Evolutionary conservation across 1,140 invertebrate species (phyloP), one percentile per base, ranked within the genome.

Genomic region (Dolichoris vasculosae): DNA sequence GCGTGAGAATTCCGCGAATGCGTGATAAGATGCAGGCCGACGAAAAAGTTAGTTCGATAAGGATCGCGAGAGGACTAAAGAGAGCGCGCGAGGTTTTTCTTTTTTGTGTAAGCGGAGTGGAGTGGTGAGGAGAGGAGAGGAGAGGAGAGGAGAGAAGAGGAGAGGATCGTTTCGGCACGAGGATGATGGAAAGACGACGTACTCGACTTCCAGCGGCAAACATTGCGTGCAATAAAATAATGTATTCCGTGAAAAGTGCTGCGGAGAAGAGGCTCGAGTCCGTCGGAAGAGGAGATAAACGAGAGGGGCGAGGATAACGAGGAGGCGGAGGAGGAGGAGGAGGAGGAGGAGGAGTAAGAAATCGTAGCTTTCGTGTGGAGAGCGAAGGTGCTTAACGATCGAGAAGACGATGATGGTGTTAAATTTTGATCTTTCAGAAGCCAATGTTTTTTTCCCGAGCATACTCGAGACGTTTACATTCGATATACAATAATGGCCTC

Each of bases 221-320:
- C 48, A n/a, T 71, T 80, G 64, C 83, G 83, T 84, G 83, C 83
- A 84, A 84, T 83, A 83, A 71, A 43, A 84, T 17, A 40, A 48
- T 63, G 67, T 75, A 35, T 80, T 75, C 67, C 77, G 67, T 63
- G 9, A 69, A 82, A 79, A 64, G 26, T 67, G 78, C 40, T 80
- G 38, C 64, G n/a, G 26, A 6, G 46, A 38, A 75, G 48, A 82
- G 30, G 35, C n/a, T 46, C 32, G 51, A 6, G n/a, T 35, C 38
- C 9, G 73, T 26, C 43, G 73, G 23, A 48, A 76, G 15, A 26
- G 7, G 23, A 15, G 1, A 35, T 2, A 26, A 38, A 30, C 8
- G 78, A 64, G 35, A 17, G 1, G 8, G 23, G 4, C 67, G 32
- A 69, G 30, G 48, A 43, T 20, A 59, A 26, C 17, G 51, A 67